These are phyloP conservation scores for Pheosia tremula DNA, from an alignment of 2,888 invertebrate species.

Conservation along the genomic window DNA sequence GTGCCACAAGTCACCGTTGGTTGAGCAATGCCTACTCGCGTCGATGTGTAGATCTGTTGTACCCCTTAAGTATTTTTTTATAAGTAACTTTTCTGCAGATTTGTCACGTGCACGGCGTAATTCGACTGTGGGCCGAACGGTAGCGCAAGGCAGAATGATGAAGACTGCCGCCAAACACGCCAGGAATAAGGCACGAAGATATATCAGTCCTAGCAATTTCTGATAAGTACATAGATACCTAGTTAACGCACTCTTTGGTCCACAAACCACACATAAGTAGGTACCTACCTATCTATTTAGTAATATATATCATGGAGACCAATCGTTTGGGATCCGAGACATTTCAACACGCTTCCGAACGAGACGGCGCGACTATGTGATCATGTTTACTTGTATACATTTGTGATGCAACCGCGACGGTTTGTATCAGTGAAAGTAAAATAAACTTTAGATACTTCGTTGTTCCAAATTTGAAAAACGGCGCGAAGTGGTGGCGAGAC, in stretches of 20 bases:
- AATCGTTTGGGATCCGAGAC: neutral
- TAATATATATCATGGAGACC: neutral
- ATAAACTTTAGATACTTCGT: neutral
- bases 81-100: too few species aligned
- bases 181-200: too few species aligned
- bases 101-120: too few species aligned
- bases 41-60: too few species aligned
- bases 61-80: too few species aligned
- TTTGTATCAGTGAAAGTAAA: constrained; percentile 1
- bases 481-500: neutral
- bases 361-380: neutral
- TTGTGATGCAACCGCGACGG: neutral
- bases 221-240: too few species aligned
- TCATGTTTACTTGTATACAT: neutral
- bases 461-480: constrained; percentile 3
- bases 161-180: too few species aligned
- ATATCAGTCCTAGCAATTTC: too few species aligned
- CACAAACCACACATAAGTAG: neutral
- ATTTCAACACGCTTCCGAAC: neutral
- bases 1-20: too few species aligned
- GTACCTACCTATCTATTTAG: neutral
- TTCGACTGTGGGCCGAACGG: too few species aligned
- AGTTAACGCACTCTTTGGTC: neutral
- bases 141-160: too few species aligned
- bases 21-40: too few species aligned